Evolutionary conservation across 2,888 invertebrate genomes (phyloP).

Genomic region (Pyralis farinalis): DNA sequence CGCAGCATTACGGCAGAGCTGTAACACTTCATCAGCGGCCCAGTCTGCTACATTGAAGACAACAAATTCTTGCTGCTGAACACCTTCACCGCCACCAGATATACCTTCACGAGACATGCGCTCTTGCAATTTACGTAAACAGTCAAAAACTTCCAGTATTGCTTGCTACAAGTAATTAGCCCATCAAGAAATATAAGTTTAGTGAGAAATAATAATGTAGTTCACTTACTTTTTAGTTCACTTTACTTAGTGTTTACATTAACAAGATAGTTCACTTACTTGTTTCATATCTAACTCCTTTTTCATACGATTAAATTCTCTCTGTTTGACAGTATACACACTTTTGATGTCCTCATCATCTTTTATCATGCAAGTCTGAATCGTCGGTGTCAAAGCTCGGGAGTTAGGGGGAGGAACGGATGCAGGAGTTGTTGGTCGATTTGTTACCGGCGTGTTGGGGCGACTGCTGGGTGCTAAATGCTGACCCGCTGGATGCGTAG

Average conservation of each 20-base stretch:
- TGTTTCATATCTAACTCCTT: slow-evolving; percentile 72
- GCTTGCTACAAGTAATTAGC: slow-evolving; percentile 46
- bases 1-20: slow-evolving; percentile 50
- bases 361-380: slow-evolving; percentile 18
- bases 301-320: slow-evolving; percentile 56
- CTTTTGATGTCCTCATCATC: slow-evolving; percentile 48
- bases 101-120: slow-evolving; percentile 53
- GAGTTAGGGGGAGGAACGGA: slow-evolving; percentile 14
- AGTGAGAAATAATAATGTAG: too few relatives aligned
- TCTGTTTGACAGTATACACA: slow-evolving; percentile 41
- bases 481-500: slow-evolving; percentile 30
- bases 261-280: slow-evolving; percentile 30
- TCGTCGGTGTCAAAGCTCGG: slow-evolving; percentile 1
- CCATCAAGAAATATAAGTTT: not conserved
- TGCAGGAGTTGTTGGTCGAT: slow-evolving; percentile 33
- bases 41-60: slow-evolving; percentile 69
- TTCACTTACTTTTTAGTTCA: slow-evolving; percentile 56
- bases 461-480: slow-evolving; percentile 37
- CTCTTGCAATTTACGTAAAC: slow-evolving; percentile 46
- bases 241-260: too few relatives aligned
- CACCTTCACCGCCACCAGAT: slow-evolving; percentile 41
- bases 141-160: slow-evolving; percentile 54
- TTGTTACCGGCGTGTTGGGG: slow-evolving; percentile 43
- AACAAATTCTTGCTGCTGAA: slow-evolving; percentile 47
- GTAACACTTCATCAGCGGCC: slow-evolving; percentile 59